Evolutionary conservation across 2,888 invertebrate genomes (phyloP).

Genomic region (Drosophila cracens): DNA sequence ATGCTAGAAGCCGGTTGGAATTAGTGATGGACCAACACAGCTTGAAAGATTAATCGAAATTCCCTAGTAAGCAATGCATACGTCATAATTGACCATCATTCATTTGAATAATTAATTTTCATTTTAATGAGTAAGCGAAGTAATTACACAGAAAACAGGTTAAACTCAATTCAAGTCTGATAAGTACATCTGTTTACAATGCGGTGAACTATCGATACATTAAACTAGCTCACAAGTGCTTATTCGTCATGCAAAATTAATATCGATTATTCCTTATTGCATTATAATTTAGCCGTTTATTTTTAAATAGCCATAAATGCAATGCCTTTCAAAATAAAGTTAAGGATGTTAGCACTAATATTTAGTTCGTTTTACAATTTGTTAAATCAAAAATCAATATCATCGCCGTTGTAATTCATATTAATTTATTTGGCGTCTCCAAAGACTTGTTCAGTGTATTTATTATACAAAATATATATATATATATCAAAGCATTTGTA

Average conservation of each 20-base stretch:
- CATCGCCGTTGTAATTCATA: conserved; percentile 6
- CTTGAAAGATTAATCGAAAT: conserved; percentile 23
- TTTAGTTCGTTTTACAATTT: background rate
- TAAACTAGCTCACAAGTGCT: background rate
- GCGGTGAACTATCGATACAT: background rate
- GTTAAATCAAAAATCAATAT: background rate
- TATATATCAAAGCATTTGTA: conserved; percentile 14
- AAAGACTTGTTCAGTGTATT: conserved; percentile 7
- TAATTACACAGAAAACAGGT: background rate
- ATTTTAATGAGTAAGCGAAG: background rate
- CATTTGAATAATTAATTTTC: background rate
- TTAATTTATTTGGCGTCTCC: conserved; percentile 5
- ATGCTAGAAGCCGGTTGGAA: conserved; percentile 47
- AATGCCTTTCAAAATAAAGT: no score
- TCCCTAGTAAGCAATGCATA: background rate
- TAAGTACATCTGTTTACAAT: background rate
- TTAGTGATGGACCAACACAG: conserved; percentile 23
- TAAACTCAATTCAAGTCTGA: background rate
- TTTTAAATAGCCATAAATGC: background rate
- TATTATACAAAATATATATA: conserved; percentile 28
- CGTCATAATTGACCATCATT: conserved; percentile 1
- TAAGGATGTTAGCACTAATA: background rate
- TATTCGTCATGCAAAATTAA: background rate
- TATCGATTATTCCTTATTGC: background rate
- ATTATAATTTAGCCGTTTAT: background rate